Percentiles rank a stretch among this genome's conserved stretches.
phyloP scores from a whole-genome alignment of 53 echinoderm and acorn worm species.

The Luidia sarsii region DNA sequence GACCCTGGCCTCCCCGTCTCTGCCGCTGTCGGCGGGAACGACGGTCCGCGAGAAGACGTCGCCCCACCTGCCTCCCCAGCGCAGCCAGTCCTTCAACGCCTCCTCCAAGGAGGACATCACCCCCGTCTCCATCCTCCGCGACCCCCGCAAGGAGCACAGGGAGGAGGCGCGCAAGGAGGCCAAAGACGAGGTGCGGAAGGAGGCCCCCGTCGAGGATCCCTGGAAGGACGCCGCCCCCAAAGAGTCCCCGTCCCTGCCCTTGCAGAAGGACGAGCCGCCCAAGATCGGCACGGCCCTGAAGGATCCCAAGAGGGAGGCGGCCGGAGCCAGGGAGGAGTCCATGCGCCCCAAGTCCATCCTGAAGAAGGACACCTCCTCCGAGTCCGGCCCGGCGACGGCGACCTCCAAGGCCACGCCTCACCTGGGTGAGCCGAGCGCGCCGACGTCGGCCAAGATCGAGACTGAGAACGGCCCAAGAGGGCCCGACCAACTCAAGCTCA shows the following conservation, averaged over 20 bases:
- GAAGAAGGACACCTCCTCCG: slow-evolving; percentile 73
- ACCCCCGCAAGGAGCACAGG: slow-evolving; percentile 39
- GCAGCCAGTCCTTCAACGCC: slow-evolving; percentile 42
- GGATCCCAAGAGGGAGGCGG: slow-evolving; percentile 50
- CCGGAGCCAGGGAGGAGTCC: slow-evolving; percentile 54
- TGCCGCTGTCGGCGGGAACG: slow-evolving; percentile 30
- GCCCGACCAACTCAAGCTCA: slow-evolving; percentile 47
- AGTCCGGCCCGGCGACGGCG: slow-evolving; percentile 49
- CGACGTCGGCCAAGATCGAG: slow-evolving; percentile 45
- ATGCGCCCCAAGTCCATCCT: slow-evolving; percentile 79
- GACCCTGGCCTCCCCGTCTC: slow-evolving; percentile 34
- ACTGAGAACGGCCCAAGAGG: slow-evolving; percentile 53
- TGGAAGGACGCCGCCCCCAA: slow-evolving; percentile 46
- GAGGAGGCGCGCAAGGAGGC: slow-evolving; percentile 30
- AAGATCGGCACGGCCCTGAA: slow-evolving; percentile 39
- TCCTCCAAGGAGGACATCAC: slow-evolving; percentile 29
- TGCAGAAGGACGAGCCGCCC: slow-evolving; percentile 46
- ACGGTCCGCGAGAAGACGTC: slow-evolving; percentile 17
- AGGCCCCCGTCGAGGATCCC: slow-evolving; percentile 19
- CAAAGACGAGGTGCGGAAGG: slow-evolving; percentile 26
- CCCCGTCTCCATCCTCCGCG: slow-evolving; percentile 40
- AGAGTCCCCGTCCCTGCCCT: slow-evolving; percentile 55
- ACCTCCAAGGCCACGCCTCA: slow-evolving; percentile 43
- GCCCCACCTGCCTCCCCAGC: slow-evolving; percentile 16
- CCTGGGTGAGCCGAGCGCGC: slow-evolving; percentile 50